Evolutionary conservation across 53 echinoderm and acorn worm species (phyloP).

Genomic region (Hippasteria phrygiana): DNA sequence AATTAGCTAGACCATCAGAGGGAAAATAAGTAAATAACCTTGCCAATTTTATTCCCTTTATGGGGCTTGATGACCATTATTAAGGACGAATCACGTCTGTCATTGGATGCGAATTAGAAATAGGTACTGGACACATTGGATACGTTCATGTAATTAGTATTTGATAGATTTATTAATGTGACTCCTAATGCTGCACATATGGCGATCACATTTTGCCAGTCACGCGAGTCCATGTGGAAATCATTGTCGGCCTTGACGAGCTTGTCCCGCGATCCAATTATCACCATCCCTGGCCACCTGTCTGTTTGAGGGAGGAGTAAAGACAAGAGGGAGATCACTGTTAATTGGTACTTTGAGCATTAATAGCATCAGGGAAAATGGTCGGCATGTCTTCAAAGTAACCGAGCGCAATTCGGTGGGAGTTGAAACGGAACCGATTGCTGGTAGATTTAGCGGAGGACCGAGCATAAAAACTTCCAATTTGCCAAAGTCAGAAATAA

Average conservation of each 20-base stretch:
- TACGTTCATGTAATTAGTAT: background rate
- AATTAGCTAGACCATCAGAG: no score
- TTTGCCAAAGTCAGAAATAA: no score
- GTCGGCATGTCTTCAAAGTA: conserved; percentile 27
- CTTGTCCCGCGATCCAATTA: conserved; percentile 33
- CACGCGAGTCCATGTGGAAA: conserved; percentile 32
- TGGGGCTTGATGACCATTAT: no score
- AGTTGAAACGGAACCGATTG: background rate
- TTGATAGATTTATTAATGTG: conserved; percentile 14
- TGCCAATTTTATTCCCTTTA: no score
- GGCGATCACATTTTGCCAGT: conserved; percentile 26
- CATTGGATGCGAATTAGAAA: no score
- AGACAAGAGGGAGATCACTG: conserved; percentile 9
- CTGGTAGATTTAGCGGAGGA: no score
- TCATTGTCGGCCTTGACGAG: conserved; percentile 6
- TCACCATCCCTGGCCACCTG: background rate
- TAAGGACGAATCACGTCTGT: no score
- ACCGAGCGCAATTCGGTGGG: background rate
- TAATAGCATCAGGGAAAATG: conserved; percentile 21
- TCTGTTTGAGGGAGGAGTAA: conserved; percentile 20
- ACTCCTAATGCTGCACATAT: conserved; percentile 7
- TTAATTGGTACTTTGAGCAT: conserved; percentile 35
- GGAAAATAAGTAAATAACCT: no score
- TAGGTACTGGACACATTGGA: background rate
- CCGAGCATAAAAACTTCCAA: no score